Evolutionary conservation across 2,888 invertebrate species (phyloP).

Genomic region (Sepiola atlantica): DNA sequence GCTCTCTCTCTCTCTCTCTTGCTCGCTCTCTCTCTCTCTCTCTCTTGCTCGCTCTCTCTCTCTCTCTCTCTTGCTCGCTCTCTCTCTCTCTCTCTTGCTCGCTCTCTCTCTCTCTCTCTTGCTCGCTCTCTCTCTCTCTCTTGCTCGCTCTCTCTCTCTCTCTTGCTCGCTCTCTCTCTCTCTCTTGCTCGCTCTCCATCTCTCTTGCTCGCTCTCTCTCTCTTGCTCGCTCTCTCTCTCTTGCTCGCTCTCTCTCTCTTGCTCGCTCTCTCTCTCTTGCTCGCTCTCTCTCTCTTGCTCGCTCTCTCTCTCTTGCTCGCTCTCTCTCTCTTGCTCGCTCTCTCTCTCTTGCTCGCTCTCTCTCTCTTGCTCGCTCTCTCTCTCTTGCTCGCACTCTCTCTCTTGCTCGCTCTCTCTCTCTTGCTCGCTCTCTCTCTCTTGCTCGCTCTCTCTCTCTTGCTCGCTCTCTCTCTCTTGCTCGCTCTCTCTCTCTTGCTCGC

Average conservation of each 20-base stretch:
- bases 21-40: not conserved
- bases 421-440: not conserved
- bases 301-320: not conserved
- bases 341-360: not conserved
- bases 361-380: not conserved
- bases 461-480: not conserved
- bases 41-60: not conserved
- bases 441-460: not conserved
- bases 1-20: not conserved
- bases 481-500: not conserved
- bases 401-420: not conserved
- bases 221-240: not conserved
- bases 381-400: not conserved
- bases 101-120: not conserved
- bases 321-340: not conserved
- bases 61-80: not conserved
- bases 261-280: not conserved
- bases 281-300: not conserved
- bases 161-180: not conserved
- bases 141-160: not conserved
- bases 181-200: no score
- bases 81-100: not conserved
- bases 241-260: not conserved
- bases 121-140: not conserved
- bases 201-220: not conserved